Evolutionary conservation across 2,888 invertebrate genomes (phyloP), one percentile per base, ranked within the genome.

Genomic region (Automeris io): DNA sequence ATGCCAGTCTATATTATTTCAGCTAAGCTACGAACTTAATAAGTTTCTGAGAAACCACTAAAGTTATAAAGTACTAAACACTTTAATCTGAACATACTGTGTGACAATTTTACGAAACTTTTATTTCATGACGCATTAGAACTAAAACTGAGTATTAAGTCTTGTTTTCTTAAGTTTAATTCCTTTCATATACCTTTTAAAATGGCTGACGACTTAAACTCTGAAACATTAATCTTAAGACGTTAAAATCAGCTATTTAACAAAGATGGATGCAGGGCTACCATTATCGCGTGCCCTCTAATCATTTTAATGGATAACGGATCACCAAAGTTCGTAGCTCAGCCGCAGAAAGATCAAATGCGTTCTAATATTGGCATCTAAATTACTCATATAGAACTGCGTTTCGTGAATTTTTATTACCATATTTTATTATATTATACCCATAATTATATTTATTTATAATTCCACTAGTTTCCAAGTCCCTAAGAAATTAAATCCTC

Each of bases 221-320:
- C 29, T 16, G 4, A 16, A 8, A 16, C 29, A 23, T 34, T 34
- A 39, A 29, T 39, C 22, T 23, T 23, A 23, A 29, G 22, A 18
- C 29, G 16, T 22, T 38, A 46, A 46, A 50, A 49, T 51, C 33
- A 42, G 50, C 54, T 58, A 56, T 64, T 57, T 57, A 50, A 46
- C 44, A 38, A 49, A 57, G 47, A 54, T 45, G 49, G 46, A 59
- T 61, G 37, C 48, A 37, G 26, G 32, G 33, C 42, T 39, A 49
- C 55, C 50, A 52, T 57, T 54, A 63, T 49, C 39, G 47, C 39
- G 36, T 54, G 49, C 51, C 50, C 51, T 43, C 44, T 57, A 60
- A 60, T 62, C 56, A 61, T 57, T 61, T 58, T 60, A 58, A 61
- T 59, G 54, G 54, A 45, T 43, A 46, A 51, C 49, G 47, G 57